These are phyloP conservation scores for Fringilla coelebs DNA, from an alignment of 2,797 vertebrate species.

Conservation along the genomic window DNA sequence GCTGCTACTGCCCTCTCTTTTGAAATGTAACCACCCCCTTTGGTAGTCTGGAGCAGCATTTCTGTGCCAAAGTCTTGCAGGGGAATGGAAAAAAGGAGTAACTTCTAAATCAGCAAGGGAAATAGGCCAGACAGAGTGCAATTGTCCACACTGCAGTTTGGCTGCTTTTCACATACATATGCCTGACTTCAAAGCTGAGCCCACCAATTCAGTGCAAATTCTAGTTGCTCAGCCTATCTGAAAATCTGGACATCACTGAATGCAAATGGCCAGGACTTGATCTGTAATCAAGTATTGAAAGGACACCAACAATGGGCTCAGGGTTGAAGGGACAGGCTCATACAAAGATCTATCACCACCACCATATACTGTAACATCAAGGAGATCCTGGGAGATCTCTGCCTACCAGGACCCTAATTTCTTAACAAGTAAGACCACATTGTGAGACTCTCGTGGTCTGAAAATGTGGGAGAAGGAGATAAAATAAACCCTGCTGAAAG, in stretches of 20 bases:
- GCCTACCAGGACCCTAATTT: background rate
- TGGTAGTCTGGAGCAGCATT: background rate
- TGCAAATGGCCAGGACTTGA: conserved; percentile 30
- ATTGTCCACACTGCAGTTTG: background rate
- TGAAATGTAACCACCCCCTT: conserved; percentile 29
- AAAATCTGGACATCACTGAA: conserved; percentile 58
- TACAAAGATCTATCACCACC: background rate
- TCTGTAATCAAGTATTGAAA: background rate
- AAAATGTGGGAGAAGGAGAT: background rate
- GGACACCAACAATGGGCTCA: background rate
- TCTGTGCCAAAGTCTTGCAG: conserved; percentile 29
- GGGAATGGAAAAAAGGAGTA: background rate
- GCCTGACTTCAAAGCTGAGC: conserved; percentile 30
- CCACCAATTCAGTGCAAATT: conserved; percentile 30
- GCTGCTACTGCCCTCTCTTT: background rate
- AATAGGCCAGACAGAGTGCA: background rate
- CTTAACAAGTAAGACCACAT: background rate
- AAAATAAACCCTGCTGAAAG: conserved; percentile 32
- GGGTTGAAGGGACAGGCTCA: background rate
- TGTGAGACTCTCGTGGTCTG: background rate
- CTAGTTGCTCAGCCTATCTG: conserved; percentile 12
- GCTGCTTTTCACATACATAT: background rate
- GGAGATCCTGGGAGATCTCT: background rate
- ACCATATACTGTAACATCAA: background rate
- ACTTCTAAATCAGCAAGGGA: background rate